Percentiles rank a stretch among this genome's conserved stretches.
These are phyloP conservation scores for Poecilia picta DNA, from an alignment of 2,797 vertebrate species.

Conservation along the genomic window DNA sequence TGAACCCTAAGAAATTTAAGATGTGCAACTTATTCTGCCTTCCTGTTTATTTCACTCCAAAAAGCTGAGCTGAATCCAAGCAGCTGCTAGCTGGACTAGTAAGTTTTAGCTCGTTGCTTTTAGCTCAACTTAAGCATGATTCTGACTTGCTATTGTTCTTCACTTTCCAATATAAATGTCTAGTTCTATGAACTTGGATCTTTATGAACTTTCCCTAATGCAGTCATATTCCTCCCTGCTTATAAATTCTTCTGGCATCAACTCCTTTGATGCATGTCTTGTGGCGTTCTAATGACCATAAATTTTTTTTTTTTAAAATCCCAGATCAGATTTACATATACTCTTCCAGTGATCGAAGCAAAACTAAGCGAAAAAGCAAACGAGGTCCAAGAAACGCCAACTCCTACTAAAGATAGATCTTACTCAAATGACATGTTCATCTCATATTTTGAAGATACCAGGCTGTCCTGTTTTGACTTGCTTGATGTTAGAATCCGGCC, in stretches of 20 bases:
- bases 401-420: background rate
- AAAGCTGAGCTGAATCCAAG: background rate
- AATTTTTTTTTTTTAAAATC: too few relatives aligned
- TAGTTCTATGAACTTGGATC: background rate
- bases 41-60: too few relatives aligned
- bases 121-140: background rate
- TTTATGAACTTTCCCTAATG: background rate
- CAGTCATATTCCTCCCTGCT: background rate
- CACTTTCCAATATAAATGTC: background rate
- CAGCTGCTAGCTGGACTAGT: background rate
- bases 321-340: background rate
- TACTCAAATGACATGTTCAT: background rate
- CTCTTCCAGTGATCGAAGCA: background rate
- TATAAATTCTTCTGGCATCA: background rate
- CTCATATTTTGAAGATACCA: constrained; percentile 1
- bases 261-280: background rate
- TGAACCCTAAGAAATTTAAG: background rate
- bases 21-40: background rate
- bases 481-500: background rate
- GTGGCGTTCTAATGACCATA: background rate
- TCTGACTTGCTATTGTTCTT: background rate
- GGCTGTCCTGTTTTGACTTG: constrained; percentile 1
- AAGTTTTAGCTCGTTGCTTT: background rate
- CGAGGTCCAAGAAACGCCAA: background rate
- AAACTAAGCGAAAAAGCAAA: background rate